Percentiles rank a stretch among this genome's conserved stretches.
Evolutionary conservation across 2,797 vertebrate genomes (phyloP).

Genomic region (Anisognathus igniventris): DNA sequence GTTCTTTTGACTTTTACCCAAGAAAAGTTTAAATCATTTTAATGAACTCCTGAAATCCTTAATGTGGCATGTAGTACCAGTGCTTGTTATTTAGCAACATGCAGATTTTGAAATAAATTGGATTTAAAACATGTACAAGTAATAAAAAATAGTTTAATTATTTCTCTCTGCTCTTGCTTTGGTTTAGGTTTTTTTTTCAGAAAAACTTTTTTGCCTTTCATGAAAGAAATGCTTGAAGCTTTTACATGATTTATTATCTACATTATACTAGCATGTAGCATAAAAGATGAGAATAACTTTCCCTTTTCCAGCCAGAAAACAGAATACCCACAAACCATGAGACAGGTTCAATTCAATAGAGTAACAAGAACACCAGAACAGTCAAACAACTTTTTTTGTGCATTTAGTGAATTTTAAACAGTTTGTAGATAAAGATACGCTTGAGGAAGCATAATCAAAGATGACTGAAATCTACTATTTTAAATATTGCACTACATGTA

Average conservation of each 20-base stretch:
- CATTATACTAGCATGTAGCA: not conserved
- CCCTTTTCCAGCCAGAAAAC: not conserved
- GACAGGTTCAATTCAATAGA: not conserved
- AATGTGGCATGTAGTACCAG: not conserved
- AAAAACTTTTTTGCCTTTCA: not conserved
- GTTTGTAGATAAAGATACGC: not conserved
- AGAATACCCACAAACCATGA: not conserved
- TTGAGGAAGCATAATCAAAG: conserved; percentile 6
- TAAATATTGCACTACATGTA: not conserved
- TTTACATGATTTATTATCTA: not conserved
- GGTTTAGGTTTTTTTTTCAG: not conserved
- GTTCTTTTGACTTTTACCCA: conserved; percentile 7
- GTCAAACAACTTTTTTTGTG: not conserved
- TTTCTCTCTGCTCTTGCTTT: not conserved
- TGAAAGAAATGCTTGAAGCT: not conserved
- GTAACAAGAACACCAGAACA: not conserved
- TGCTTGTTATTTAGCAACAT: not conserved
- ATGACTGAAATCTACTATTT: conserved; percentile 2
- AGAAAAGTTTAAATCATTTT: conserved; percentile 21
- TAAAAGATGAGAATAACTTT: not conserved
- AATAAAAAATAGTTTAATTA: not conserved
- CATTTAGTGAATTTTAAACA: not conserved
- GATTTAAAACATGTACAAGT: not conserved
- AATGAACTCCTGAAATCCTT: not conserved
- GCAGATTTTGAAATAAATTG: not conserved